Evolutionary conservation across 2,888 invertebrate genomes (phyloP).

Genomic region (Ichneumoninae sp.): DNA sequence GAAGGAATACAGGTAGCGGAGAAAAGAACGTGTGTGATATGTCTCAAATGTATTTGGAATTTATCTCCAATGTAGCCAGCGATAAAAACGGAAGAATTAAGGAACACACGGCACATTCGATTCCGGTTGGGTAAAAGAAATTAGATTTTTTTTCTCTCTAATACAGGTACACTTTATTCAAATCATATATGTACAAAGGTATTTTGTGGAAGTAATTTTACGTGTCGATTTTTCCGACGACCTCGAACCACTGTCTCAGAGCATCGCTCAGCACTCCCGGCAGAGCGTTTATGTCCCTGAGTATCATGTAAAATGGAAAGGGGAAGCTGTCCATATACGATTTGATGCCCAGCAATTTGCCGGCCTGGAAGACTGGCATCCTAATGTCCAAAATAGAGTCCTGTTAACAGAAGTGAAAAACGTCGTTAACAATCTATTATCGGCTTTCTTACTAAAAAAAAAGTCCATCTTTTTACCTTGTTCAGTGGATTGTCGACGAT

Average conservation of each 20-base stretch:
- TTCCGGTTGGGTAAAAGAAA: not conserved
- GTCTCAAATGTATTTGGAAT: no score
- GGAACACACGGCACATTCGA: no score
- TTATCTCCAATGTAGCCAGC: no score
- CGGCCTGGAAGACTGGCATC: slow-evolving; percentile 89
- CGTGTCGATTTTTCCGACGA: slow-evolving; percentile 89
- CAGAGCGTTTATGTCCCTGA: slow-evolving; percentile 94
- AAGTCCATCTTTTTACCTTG: slow-evolving; percentile 86
- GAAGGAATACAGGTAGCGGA: no score
- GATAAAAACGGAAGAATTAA: no score
- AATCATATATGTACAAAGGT: slow-evolving; percentile 48
- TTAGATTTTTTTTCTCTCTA: not conserved
- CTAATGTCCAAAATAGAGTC: slow-evolving; percentile 96
- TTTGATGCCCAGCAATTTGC: slow-evolving; percentile 87
- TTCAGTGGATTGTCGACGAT: slow-evolving; percentile 97
- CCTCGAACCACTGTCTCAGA: slow-evolving; percentile 99
- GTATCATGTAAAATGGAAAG: slow-evolving; percentile 98
- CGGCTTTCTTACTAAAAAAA: not conserved
- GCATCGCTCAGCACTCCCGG: slow-evolving; percentile 98
- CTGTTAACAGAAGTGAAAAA: slow-evolving; percentile 82
- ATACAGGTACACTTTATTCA: not conserved
- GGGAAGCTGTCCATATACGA: slow-evolving; percentile 98
- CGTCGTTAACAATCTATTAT: not conserved
- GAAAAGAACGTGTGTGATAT: no score
- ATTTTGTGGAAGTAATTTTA: slow-evolving; percentile 56